Base-by-base conservation (phyloP, 1,140 invertebrate genomes). In the Centruroides sculpturatus region DNA sequence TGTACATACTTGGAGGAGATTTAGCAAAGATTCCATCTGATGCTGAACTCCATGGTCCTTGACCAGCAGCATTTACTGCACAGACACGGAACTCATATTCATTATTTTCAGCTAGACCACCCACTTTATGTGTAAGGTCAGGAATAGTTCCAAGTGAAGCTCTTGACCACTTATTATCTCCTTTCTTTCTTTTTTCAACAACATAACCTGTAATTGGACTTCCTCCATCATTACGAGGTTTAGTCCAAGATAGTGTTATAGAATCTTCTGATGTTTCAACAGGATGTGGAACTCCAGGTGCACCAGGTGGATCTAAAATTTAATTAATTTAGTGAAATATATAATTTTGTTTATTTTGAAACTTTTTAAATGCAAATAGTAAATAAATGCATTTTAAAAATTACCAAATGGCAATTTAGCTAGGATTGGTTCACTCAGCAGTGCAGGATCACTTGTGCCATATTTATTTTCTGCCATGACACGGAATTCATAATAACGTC, bases 401-500 rank as follows among this genome's bases (percentile, higher is more conserved):
- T 65, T 60, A 65, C 64, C 90, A 75, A 94, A 98, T 69, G 94
- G 92, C 87, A 95, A 87, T 77, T 92, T 89, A 0, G 94, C 93
- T 65, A 82, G 83, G 66, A 98, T 89, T 11, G 93, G 86, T 71
- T 94, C 88, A n/a, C 80, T 81, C 0, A 92, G 95, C 36, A 81
- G 81, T 5, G 86, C 85, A 7, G 94, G 91, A 67, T 98, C 94
- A 36, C 92, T 95, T 60, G 88, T 83, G 49, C 95, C 96, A 69
- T 96, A 94, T 70, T 92, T 84, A 75, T 99, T 99, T 74, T 98
- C 95, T 57, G 95, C 95, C 80, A 92, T 86, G 1, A 99, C 93
- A 60, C 94, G 81, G 82, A 99, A 99, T 66, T 99, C 94, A 72
- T 99, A 99, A 47, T 90, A 85, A 64, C 82, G 82, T 49, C 92